Evolutionary conservation across 2,888 invertebrate genomes (phyloP), one percentile per base, ranked within the genome.

Genomic region (Epinotia demarniana): DNA sequence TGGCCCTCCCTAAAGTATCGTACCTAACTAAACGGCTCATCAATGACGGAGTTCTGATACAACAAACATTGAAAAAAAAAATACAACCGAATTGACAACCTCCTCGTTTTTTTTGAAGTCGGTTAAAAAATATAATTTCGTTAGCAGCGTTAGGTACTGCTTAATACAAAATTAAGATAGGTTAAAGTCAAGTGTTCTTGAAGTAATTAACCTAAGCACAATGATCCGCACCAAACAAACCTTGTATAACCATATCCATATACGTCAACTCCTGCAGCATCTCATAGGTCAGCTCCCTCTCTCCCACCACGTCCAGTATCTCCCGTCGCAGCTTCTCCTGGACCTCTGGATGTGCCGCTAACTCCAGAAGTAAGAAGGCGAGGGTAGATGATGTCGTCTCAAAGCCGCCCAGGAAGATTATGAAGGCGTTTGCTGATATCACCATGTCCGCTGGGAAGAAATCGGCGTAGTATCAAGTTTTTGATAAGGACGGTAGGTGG

Each of bases 351-450:
- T 95, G 87, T 0, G 93, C 87, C 0, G 95, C 94, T 67, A 96
- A 83, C 84, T 95, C 95, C 81, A 95, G 92, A 55, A 95, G 87
- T 9, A 94, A 86, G 81, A 95, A 95, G 27, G 95, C 93, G 64
- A 95, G 88, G 0, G 95, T 95, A 0, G 95, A 94, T 0, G 95
- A 95, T 0, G 95, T 95, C 6, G 95, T 96, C 85, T 96, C 96
- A 82, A 95, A 96, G 0, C 95, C 96, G 0, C 95, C 96, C 12
- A 95, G 87, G 83, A 95, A 95, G 79, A 96, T 95, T 71, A 95
- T 94, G 79, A 95, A 94, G 0, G 95, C 94, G 73, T 95, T 95
- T 0, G 95, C 95, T 55, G 94, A 92, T 83, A 95, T 94, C 76
- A 93, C 91, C 88, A 95, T 94, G 78, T 95, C 93, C 6, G 95